phyloP scores from a whole-genome alignment of 2,113 vertebrate species.

The Tauraco erythrolophus region DNA sequence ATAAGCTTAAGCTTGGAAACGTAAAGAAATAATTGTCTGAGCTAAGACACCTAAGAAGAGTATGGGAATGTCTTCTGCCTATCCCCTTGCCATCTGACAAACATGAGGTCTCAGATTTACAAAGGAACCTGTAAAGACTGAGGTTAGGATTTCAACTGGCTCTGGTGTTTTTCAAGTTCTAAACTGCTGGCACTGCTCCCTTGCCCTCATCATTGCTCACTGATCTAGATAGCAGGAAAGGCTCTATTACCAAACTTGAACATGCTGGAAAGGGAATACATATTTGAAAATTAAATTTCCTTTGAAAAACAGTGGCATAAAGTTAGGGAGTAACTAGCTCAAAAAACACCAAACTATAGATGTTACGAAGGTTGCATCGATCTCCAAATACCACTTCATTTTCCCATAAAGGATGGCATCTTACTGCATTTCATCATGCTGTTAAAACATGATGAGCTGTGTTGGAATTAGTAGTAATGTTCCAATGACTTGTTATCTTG shows the following conservation, averaged over 20 bases:
- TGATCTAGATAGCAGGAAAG: not conserved
- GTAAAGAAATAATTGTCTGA: not conserved
- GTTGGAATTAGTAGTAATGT: not conserved
- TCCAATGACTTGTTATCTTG: not conserved
- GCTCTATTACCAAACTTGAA: not conserved
- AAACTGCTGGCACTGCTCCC: not conserved
- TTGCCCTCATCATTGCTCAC: not conserved
- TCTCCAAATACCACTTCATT: not conserved
- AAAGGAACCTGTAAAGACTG: not conserved
- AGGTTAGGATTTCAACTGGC: not conserved
- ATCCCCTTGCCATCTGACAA: not conserved
- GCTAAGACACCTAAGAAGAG: not conserved
- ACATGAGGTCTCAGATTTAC: not conserved
- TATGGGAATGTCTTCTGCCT: not conserved
- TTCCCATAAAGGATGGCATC: not conserved
- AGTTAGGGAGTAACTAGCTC: not conserved
- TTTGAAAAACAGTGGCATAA: not conserved
- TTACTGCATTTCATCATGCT: not conserved
- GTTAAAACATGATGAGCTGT: not conserved
- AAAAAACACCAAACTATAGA: not conserved
- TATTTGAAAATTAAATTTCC: not conserved
- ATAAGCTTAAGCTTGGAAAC: not conserved
- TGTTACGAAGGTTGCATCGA: not conserved
- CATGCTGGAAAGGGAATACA: not conserved
- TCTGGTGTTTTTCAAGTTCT: not conserved